Percentiles rank a stretch among this genome's conserved stretches.
Conservation (phyloP, 2,888 invertebrate genomes). For the Pandemis corylana region DNA sequence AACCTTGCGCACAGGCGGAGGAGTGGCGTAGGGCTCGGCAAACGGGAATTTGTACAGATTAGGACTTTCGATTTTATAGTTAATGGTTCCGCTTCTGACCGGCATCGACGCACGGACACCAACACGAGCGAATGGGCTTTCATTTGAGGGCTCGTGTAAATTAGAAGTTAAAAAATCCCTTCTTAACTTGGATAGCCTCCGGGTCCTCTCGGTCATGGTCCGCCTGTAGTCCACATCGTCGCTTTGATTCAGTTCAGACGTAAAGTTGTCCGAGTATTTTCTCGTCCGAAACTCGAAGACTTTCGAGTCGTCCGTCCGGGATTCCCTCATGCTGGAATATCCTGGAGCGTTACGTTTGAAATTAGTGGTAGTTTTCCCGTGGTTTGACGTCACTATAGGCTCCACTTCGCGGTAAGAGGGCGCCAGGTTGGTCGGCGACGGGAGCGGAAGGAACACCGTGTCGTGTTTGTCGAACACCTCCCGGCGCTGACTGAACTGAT, state of each 20-base stretch:
- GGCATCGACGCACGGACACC: conserved; percentile 76
- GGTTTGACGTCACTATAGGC: conserved; percentile 76
- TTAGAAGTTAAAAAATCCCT: conserved; percentile 78
- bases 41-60: conserved; percentile 81
- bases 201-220: conserved; percentile 75
- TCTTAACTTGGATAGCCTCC: conserved; percentile 75
- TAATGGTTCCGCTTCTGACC: conserved; percentile 62
- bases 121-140: conserved; percentile 66
- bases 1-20: conserved; percentile 72
- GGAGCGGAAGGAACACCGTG: conserved; percentile 77
- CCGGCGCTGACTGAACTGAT: conserved; percentile 81
- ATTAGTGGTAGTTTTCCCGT: conserved; percentile 77
- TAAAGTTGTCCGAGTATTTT: conserved; percentile 80
- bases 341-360: conserved; percentile 76
- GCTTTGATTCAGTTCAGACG: conserved; percentile 75
- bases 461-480: conserved; percentile 82
- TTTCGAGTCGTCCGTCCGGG: conserved; percentile 68
- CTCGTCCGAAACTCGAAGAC: conserved; percentile 72
- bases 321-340: conserved; percentile 80
- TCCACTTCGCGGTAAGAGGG: conserved; percentile 68
- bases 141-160: conserved; percentile 71
- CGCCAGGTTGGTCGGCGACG: conserved; percentile 63
- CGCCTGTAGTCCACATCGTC: conserved; percentile 78
- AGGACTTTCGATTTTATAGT: conserved; percentile 78
- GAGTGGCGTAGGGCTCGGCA: conserved; percentile 79